Conservation (phyloP, 2,888 invertebrate genomes). For the Horisme vitalbata region DNA sequence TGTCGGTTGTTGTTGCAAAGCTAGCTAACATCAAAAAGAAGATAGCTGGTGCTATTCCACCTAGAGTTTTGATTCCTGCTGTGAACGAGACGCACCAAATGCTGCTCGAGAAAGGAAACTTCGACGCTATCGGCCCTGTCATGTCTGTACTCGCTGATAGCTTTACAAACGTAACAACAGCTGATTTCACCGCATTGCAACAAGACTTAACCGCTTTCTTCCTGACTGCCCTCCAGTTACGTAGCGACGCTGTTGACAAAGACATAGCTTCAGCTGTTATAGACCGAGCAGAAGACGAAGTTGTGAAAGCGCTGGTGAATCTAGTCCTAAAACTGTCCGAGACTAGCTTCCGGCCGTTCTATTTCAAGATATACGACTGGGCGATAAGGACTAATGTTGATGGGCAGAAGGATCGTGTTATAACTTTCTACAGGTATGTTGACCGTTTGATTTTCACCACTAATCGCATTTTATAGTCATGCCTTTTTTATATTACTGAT, state of each 20-base stretch:
- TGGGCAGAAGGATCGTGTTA: constrained; percentile 84
- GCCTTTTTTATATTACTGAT: too few species aligned
- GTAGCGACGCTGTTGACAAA: constrained; percentile 77
- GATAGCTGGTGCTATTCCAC: constrained; percentile 86
- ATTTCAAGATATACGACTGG: constrained; percentile 94
- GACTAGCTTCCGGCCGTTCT: constrained; percentile 93
- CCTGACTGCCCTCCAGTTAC: constrained; percentile 86
- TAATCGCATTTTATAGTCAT: too few species aligned
- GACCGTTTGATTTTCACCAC: too few species aligned
- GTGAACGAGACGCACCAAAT: constrained; percentile 85
- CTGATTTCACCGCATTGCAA: constrained; percentile 86
- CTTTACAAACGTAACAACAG: constrained; percentile 84
- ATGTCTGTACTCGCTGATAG: constrained; percentile 90
- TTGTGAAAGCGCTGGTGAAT: constrained; percentile 89
- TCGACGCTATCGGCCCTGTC: constrained; percentile 85
- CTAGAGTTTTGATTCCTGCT: constrained; percentile 90
- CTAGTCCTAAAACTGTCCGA: constrained; percentile 95
- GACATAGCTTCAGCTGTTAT: constrained; percentile 63
- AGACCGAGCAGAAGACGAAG: constrained; percentile 86
- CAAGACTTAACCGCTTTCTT: constrained; percentile 89
- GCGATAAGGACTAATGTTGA: constrained; percentile 85
- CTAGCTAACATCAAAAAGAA: constrained; percentile 85
- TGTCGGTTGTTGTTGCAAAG: constrained; percentile 81
- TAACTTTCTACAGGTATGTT: constrained; percentile 90
- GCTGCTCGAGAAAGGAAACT: constrained; percentile 83